Evolutionary conservation across 2,113 vertebrate genomes (phyloP).

Genomic region (Columba janthina): DNA sequence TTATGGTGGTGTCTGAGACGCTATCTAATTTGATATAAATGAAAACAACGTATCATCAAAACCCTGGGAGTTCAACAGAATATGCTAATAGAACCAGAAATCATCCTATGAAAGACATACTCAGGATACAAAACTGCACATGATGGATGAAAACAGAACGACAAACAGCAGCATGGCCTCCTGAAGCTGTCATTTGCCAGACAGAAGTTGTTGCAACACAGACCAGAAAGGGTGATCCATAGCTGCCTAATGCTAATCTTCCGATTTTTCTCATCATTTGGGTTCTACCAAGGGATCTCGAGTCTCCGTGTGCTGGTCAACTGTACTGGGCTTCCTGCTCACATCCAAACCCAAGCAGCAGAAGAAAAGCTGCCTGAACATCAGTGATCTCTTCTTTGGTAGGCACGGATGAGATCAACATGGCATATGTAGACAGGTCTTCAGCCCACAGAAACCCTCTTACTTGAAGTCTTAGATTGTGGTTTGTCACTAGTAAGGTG

Average conservation of each 20-base stretch:
- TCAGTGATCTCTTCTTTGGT: background rate
- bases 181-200: background rate
- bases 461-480: background rate
- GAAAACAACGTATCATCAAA: background rate
- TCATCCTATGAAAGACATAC: background rate
- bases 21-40: constrained; percentile 35
- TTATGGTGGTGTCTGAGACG: constrained; percentile 13
- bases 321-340: background rate
- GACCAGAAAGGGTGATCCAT: background rate
- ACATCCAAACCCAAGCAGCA: background rate
- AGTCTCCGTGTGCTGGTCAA: background rate
- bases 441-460: background rate
- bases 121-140: background rate
- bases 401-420: background rate
- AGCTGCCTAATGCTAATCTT: background rate
- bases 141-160: background rate
- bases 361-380: background rate
- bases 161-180: background rate
- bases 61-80: background rate
- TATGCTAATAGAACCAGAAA: background rate
- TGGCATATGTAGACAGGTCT: background rate
- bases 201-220: background rate
- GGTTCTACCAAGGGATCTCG: background rate
- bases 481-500: background rate
- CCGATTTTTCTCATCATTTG: background rate